Percentiles rank a stretch among this genome's conserved stretches.
phyloP scores from a whole-genome alignment of 1,140 invertebrate species.

The Cydia pomonella region DNA sequence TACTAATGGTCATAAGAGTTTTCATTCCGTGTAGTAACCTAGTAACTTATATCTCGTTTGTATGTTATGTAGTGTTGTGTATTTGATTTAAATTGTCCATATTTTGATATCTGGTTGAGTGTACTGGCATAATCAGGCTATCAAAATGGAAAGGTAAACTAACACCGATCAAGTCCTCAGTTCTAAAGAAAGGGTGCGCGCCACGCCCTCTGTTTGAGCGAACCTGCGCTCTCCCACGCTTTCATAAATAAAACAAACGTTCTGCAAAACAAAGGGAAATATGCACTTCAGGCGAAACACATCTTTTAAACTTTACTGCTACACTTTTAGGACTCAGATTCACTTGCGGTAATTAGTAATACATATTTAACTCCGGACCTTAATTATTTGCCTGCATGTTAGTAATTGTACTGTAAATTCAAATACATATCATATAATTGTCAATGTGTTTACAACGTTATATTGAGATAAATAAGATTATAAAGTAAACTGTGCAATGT shows the following conservation, averaged over 20 bases:
- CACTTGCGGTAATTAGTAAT: neutral
- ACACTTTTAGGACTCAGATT: neutral
- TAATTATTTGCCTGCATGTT: too few species aligned
- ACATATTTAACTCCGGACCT: neutral
- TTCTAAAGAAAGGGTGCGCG: constrained; percentile 13
- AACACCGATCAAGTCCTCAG: constrained; percentile 8
- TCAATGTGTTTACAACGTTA: too few species aligned
- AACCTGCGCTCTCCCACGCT: constrained; percentile 20
- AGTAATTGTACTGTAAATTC: too few species aligned
- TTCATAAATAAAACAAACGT: constrained; percentile 16
- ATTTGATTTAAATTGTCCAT: neutral
- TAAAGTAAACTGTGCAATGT: too few species aligned
- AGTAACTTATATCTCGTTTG: too few species aligned
- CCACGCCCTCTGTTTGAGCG: constrained; percentile 23
- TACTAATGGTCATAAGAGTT: too few species aligned
- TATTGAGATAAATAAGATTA: too few species aligned
- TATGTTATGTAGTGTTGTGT: neutral
- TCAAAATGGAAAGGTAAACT: constrained; percentile 12
- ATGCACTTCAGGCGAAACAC: neutral
- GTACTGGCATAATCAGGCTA: neutral
- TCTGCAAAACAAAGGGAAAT: constrained; percentile 3
- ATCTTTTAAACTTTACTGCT: neutral
- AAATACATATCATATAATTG: too few species aligned
- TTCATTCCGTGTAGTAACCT: too few species aligned
- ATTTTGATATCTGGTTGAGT: neutral